Conservation (phyloP, 92 coral and sea anemone species). For the Palythoa grandis region DNA sequence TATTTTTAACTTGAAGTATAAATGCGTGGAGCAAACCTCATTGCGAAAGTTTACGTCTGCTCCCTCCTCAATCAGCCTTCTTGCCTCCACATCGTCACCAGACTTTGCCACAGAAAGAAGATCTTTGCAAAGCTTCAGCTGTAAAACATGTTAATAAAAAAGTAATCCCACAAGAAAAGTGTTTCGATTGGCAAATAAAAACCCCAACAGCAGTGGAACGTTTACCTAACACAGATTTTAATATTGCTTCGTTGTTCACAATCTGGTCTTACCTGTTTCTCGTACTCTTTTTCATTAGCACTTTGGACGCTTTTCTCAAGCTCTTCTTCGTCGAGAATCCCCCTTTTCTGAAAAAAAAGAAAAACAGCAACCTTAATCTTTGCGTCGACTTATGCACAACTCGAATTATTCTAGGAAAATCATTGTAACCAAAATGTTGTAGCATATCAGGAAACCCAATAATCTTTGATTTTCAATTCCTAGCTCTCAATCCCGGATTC, state of each 20-base stretch:
- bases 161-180: neutral
- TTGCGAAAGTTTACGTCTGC: conserved; percentile 75
- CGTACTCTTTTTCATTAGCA: conserved; percentile 78
- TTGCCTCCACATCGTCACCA: conserved; percentile 74
- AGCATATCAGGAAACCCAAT: neutral
- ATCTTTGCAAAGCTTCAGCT: conserved; percentile 72
- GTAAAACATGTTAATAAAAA: neutral
- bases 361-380: neutral
- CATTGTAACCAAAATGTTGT: neutral
- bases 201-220: neutral
- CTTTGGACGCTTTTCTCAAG: conserved; percentile 71
- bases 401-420: neutral
- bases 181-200: neutral
- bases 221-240: neutral
- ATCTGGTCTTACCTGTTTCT: conserved; percentile 63
- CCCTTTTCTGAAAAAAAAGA: conserved; percentile 65
- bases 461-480: no score
- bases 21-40: conserved; percentile 58
- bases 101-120: conserved; percentile 75
- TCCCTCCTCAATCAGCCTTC: conserved; percentile 64
- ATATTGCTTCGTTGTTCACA: neutral
- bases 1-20: no score
- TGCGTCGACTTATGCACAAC: neutral
- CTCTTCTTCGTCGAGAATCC: conserved; percentile 73
- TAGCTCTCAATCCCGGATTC: no score